Conservation (phyloP, 1,140 invertebrate species). For the Drosophila paulistorum region DNA sequence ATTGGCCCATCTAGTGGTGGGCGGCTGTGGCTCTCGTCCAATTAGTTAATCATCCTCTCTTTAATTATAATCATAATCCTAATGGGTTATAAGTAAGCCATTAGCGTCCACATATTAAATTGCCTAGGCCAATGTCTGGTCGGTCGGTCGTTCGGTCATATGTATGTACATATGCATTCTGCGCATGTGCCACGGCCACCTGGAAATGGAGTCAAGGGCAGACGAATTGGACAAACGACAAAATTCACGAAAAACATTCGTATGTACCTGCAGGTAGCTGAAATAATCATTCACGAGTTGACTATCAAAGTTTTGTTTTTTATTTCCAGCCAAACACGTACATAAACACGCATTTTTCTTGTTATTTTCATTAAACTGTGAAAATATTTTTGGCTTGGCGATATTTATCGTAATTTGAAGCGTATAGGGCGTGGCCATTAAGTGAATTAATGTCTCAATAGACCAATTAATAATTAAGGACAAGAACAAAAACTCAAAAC, state of each 20-base stretch:
- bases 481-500: not conserved
- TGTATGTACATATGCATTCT: constrained; percentile 49
- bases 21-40: constrained; percentile 30
- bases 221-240: not conserved
- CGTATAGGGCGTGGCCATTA: constrained; percentile 7
- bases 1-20: constrained; percentile 21
- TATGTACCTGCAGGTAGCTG: not conserved
- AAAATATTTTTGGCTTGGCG: not conserved
- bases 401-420: not conserved
- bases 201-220: constrained; percentile 71
- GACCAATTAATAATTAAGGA: too few species aligned
- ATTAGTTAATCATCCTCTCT: constrained; percentile 39
- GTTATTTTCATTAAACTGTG: constrained; percentile 30
- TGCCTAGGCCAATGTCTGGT: constrained; percentile 39
- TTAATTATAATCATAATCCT: constrained; percentile 33
- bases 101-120: not conserved
- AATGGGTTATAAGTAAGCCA: constrained; percentile 29
- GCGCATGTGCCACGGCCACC: constrained; percentile 62
- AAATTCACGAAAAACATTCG: not conserved
- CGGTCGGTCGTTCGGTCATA: not conserved
- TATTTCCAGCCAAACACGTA: constrained; percentile 62
- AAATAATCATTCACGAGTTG: constrained; percentile 36
- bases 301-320: constrained; percentile 49
- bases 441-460: not conserved
- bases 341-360: constrained; percentile 37